Conservation (phyloP, 2,113 vertebrate species). For the Sebastes schlegelii region DNA sequence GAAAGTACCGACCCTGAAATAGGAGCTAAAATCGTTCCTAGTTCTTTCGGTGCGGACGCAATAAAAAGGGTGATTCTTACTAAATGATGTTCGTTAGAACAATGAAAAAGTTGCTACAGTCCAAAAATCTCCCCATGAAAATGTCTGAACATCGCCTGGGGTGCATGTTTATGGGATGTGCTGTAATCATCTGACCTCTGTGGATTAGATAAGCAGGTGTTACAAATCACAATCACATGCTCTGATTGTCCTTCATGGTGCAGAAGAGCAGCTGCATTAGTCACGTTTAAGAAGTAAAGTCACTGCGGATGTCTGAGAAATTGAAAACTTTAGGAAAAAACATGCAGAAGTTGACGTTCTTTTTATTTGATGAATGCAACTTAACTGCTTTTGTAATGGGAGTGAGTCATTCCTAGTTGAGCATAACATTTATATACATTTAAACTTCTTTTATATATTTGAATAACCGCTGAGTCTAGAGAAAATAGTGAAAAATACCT, state of each 20-base stretch:
- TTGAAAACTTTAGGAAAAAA: background rate
- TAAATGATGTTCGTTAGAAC: too few relatives aligned
- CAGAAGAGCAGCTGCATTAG: background rate
- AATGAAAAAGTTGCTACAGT: too few relatives aligned
- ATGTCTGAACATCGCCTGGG: background rate
- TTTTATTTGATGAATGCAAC: background rate
- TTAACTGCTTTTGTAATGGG: too few relatives aligned
- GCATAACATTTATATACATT: background rate
- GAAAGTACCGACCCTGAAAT: too few relatives aligned
- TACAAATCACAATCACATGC: conserved; percentile 33
- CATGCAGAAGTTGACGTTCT: background rate
- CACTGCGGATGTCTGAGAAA: background rate
- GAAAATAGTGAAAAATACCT: background rate
- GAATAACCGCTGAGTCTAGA: background rate
- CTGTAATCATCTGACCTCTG: conserved; percentile 24
- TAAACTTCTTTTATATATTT: background rate
- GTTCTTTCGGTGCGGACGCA: too few relatives aligned
- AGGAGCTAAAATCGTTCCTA: too few relatives aligned
- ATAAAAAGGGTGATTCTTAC: too few relatives aligned
- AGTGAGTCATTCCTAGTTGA: background rate
- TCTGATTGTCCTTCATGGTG: background rate
- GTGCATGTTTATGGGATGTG: background rate
- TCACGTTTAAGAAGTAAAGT: background rate
- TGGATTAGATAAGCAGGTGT: conserved; percentile 32
- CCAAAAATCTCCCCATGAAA: background rate